Base-by-base conservation (phyloP, 2,888 invertebrate species). In the Platypus cylindrus region DNA sequence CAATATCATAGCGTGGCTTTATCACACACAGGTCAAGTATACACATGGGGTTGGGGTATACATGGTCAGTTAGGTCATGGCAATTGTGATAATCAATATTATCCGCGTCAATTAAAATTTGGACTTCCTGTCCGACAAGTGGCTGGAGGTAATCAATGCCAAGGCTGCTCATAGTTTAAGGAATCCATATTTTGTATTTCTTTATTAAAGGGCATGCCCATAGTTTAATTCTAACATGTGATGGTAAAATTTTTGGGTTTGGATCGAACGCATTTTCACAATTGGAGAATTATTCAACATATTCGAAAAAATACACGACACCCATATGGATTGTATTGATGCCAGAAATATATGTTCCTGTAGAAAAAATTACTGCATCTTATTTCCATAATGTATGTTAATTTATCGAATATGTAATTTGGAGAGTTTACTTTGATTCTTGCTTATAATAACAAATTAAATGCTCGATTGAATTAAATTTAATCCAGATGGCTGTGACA, bases 21-120 rank as follows among this genome's bases (percentile, higher is more conserved):
- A 1, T 80, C 86, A 16, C 70, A 71, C 2, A 73, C 78, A 47
- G 87, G 87, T 4, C 63, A 79, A 40, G 73, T 91, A 1, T 93
- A 80, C 54, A 83, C 81, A 1, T 94, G 93, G 91, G 94, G 94
- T 15, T 94, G 94, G 93, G 91, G 89, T 15, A 80, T 93, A 24
- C 87, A 91, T 56, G 94, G 94, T 0, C 94, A 94, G 59, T 64
- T 94, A 9, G 93, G 93, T 14, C 82, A 86, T 51, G 84, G 84
- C 3, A 70, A 67, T 48, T 79, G 84, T 12, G 80, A 85, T 49
- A 81, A 86, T 54, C 65, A 65, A 40, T 63, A 62, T 44, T 58
- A 60, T 35, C 81, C 82, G 5, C 64, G 62, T 59, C 39, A 52
- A 32, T 37, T 61, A 13, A 33, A 47, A 20, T 59, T 60, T 38